Evolutionary conservation across 2,888 invertebrate genomes (phyloP).

Genomic region (Brachyptera risi): DNA sequence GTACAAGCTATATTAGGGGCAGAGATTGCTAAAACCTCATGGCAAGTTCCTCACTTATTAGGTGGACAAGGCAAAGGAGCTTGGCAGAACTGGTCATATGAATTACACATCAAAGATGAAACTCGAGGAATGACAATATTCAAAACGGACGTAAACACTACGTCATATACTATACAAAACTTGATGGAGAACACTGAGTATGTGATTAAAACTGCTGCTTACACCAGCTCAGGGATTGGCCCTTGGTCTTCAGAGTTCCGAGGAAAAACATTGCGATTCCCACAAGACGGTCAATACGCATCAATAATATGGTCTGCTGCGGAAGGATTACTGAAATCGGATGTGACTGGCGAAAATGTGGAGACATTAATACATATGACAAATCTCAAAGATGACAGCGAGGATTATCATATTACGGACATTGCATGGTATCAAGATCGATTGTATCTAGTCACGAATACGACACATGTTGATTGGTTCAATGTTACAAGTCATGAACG

Average conservation of each 20-base stretch:
- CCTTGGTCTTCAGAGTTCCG: slow-evolving; percentile 69
- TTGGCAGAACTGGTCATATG: slow-evolving; percentile 74
- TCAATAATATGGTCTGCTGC: slow-evolving; percentile 70
- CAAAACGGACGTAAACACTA: slow-evolving; percentile 52
- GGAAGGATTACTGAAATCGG: slow-evolving; percentile 73
- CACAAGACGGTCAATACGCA: slow-evolving; percentile 55
- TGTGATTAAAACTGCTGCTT: slow-evolving; percentile 72
- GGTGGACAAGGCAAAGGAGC: slow-evolving; percentile 66
- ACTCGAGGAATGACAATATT: slow-evolving; percentile 44
- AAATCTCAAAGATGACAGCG: slow-evolving; percentile 49
- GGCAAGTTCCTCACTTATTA: slow-evolving; percentile 74
- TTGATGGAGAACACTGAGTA: slow-evolving; percentile 74
- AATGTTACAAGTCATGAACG: slow-evolving; percentile 59
- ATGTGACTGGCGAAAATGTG: slow-evolving; percentile 73
- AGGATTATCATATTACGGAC: slow-evolving; percentile 57
- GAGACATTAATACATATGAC: slow-evolving; percentile 61
- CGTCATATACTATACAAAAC: slow-evolving; percentile 61
- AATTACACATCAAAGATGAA: slow-evolving; percentile 62
- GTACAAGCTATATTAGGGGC: slow-evolving; percentile 79
- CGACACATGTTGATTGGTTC: slow-evolving; percentile 65
- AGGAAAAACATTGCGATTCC: slow-evolving; percentile 35
- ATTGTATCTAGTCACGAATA: slow-evolving; percentile 70
- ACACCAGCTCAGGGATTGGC: slow-evolving; percentile 67
- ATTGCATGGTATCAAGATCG: slow-evolving; percentile 74
- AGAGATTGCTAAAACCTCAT: slow-evolving; percentile 70